Percentiles rank a stretch among this genome's conserved stretches.
Conservation (phyloP, 2,888 invertebrate species). For the Stenchaetothrips biformis region DNA sequence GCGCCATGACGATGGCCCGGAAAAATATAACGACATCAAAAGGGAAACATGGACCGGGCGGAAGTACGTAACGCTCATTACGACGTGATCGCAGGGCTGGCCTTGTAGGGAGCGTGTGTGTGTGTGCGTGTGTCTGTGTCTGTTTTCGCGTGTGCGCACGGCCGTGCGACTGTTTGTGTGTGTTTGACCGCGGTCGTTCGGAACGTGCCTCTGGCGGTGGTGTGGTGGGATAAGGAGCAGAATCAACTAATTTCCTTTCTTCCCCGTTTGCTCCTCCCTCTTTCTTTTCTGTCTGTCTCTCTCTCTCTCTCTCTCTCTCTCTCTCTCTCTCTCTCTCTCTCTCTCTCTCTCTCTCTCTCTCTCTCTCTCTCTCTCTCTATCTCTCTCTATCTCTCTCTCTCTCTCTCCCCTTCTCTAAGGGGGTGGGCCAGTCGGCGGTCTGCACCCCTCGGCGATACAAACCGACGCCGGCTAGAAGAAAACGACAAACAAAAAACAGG, state of each 20-base stretch:
- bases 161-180: background rate
- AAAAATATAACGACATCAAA: background rate
- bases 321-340: too few species aligned
- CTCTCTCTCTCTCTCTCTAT: too few species aligned
- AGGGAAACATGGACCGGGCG: background rate
- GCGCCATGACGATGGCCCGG: background rate
- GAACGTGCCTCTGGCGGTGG: constrained; percentile 10
- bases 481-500: too few species aligned
- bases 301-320: background rate
- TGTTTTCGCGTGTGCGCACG: background rate
- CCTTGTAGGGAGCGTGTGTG: background rate
- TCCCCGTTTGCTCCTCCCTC: too few species aligned
- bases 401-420: too few species aligned
- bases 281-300: background rate
- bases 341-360: too few species aligned
- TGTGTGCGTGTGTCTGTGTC: background rate
- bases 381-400: too few species aligned
- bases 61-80: background rate
- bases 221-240: background rate
- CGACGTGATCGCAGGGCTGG: background rate
- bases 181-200: constrained; percentile 16
- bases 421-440: too few species aligned
- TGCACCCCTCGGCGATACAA: too few species aligned
- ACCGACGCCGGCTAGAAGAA: too few species aligned
- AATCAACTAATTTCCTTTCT: constrained; percentile 14